A percentile compares a stretch with the other conserved stretches of the same genome.
These are phyloP conservation scores for Drosophila putrida DNA, from an alignment of 2,888 invertebrate genomes.

Conservation along the genomic window DNA sequence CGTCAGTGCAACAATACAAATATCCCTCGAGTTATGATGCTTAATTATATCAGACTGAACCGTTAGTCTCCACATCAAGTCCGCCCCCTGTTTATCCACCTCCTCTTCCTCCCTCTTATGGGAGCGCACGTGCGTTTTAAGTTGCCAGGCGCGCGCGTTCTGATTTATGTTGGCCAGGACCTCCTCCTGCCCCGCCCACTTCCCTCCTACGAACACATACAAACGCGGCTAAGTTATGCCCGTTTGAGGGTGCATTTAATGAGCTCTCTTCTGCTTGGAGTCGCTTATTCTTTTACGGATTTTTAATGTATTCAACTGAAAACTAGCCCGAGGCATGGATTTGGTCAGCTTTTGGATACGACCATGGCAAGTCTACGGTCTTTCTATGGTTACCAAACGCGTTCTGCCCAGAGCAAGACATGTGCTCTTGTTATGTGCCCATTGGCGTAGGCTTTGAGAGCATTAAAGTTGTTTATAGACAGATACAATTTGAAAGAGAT, in stretches of 20 bases:
- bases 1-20: constrained; percentile 50
- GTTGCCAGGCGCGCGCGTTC: constrained; percentile 55
- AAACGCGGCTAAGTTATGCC: constrained; percentile 33
- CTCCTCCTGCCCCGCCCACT: not conserved
- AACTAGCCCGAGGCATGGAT: constrained; percentile 64
- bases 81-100: not conserved
- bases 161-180: constrained; percentile 61
- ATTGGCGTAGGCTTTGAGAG: constrained; percentile 49
- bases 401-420: constrained; percentile 16
- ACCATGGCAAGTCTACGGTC: constrained; percentile 26
- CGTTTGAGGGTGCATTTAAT: constrained; percentile 58
- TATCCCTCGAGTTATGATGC: constrained; percentile 76
- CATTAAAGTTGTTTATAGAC: constrained; percentile 57
- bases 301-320: constrained; percentile 69
- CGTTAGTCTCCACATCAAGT: constrained; percentile 52
- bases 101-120: not conserved
- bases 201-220: not conserved
- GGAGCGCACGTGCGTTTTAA: constrained; percentile 70
- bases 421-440: constrained; percentile 33
- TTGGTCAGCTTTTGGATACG: constrained; percentile 58
- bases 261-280: constrained; percentile 37
- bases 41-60: constrained; percentile 69
- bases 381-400: constrained; percentile 33
- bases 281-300: constrained; percentile 47
- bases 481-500: constrained; percentile 27